A percentile compares a stretch with the other conserved stretches of the same genome.
These are phyloP conservation scores for Scaptomyza montana DNA, from an alignment of 1,140 invertebrate genomes.

Conservation along the genomic window DNA sequence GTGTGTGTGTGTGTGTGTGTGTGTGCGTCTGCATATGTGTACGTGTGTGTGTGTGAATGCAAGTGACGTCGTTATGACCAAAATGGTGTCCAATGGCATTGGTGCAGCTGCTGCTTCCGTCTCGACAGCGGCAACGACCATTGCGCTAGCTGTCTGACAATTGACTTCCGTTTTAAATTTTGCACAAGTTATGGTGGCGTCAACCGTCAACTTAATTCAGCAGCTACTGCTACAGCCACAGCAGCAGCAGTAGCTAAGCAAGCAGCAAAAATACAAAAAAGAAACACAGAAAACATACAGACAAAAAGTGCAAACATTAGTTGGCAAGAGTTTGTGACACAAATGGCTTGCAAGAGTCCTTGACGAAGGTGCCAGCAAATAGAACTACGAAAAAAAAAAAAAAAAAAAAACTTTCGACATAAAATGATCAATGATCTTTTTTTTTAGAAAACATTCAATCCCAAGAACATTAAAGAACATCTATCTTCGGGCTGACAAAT, in stretches of 20 bases:
- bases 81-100: conserved; percentile 59
- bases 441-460: too few relatives aligned
- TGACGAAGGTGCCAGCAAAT: conserved; percentile 71
- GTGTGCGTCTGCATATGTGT: too few relatives aligned
- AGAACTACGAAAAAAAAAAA: neutral
- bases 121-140: conserved; percentile 46
- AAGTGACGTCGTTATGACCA: conserved; percentile 45
- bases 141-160: conserved; percentile 73
- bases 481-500: too few relatives aligned
- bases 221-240: neutral
- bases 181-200: conserved; percentile 72
- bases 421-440: too few relatives aligned
- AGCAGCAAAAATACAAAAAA: conserved; percentile 4
- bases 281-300: conserved; percentile 8
- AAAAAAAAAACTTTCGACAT: too few relatives aligned
- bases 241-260: neutral
- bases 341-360: conserved; percentile 44
- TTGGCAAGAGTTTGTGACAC: conserved; percentile 8
- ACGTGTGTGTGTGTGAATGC: conserved; percentile 4
- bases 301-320: conserved; percentile 12
- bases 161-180: conserved; percentile 82
- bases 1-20: conserved; percentile 3
- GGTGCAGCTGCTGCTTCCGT: conserved; percentile 74
- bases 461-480: too few relatives aligned
- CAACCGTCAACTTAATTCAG: conserved; percentile 27